phyloP scores from a whole-genome alignment of 2,113 vertebrate genomes.

The Panthera uncia region DNA sequence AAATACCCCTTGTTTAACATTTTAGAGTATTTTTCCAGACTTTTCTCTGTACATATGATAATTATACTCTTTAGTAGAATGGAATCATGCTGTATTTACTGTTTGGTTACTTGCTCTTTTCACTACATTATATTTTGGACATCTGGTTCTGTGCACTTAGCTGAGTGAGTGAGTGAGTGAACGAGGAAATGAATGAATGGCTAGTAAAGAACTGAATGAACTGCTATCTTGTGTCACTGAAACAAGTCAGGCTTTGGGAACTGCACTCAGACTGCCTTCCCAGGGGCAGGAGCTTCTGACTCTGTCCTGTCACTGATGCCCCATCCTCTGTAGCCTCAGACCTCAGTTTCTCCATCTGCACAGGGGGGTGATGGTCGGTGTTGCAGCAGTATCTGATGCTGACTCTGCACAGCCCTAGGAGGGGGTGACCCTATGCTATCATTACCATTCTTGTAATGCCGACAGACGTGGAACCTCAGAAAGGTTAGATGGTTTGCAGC shows the following conservation, averaged over 20 bases:
- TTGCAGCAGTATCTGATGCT: background rate
- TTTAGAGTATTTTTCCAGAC: background rate
- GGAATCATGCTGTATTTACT: background rate
- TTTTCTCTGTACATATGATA: background rate
- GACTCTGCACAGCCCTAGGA: background rate
- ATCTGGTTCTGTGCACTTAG: background rate
- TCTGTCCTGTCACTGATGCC: background rate
- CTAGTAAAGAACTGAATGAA: background rate
- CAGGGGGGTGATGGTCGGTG: fast-evolving
- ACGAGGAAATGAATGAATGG: background rate
- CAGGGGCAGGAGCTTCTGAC: fast-evolving
- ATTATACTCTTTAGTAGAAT: background rate
- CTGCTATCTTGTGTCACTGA: background rate
- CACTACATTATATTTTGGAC: background rate
- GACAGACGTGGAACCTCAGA: background rate
- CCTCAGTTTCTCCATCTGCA: background rate
- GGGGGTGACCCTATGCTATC: background rate
- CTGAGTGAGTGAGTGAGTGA: background rate
- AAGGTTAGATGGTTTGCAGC: background rate
- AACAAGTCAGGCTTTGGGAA: background rate
- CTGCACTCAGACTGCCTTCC: background rate
- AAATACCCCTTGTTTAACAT: background rate
- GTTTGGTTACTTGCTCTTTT: background rate
- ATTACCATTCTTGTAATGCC: background rate
- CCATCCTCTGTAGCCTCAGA: background rate